These are phyloP conservation scores for Cataglyphis cursor DNA, from an alignment of 2,888 invertebrate species.

Conservation along the genomic window DNA sequence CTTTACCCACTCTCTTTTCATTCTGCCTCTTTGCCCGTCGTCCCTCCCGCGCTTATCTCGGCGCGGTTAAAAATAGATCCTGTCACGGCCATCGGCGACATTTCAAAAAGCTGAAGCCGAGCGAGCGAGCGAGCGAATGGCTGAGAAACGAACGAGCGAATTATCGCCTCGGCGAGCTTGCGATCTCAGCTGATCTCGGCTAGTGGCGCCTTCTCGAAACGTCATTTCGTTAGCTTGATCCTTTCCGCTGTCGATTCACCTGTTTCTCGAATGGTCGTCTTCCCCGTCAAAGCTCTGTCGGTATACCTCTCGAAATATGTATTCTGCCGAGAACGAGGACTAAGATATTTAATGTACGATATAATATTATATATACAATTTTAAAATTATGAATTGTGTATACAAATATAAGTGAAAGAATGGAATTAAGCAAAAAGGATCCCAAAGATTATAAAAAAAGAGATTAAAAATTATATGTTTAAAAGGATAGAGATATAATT, in stretches of 20 bases:
- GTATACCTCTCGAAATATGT: slow-evolving; percentile 31
- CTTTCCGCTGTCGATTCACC: slow-evolving; percentile 59
- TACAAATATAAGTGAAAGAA: not conserved
- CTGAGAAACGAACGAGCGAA: slow-evolving; percentile 46
- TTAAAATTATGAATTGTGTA: too few relatives aligned
- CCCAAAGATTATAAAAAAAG: not conserved
- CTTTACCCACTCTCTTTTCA: slow-evolving; percentile 59
- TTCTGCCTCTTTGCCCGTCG: slow-evolving; percentile 62
- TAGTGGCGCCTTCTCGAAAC: slow-evolving; percentile 51
- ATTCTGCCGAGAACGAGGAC: not conserved
- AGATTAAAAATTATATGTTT: not conserved
- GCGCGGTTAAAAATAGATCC: slow-evolving; percentile 85
- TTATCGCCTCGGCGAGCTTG: not conserved
- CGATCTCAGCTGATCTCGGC: slow-evolving; percentile 41
- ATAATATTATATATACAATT: not conserved
- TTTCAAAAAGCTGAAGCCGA: slow-evolving; percentile 83
- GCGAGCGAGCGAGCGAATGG: slow-evolving; percentile 60
- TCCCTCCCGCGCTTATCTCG: slow-evolving; percentile 84
- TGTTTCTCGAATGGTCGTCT: slow-evolving; percentile 46
- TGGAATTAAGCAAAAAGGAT: not conserved
- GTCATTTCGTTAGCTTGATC: not conserved
- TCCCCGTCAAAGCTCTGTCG: slow-evolving; percentile 60
- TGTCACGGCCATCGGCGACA: slow-evolving; percentile 86
- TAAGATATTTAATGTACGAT: not conserved
- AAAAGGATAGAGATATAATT: not conserved